Conservation (phyloP, 1,140 invertebrate species). For the Cotesia glomerata region DNA sequence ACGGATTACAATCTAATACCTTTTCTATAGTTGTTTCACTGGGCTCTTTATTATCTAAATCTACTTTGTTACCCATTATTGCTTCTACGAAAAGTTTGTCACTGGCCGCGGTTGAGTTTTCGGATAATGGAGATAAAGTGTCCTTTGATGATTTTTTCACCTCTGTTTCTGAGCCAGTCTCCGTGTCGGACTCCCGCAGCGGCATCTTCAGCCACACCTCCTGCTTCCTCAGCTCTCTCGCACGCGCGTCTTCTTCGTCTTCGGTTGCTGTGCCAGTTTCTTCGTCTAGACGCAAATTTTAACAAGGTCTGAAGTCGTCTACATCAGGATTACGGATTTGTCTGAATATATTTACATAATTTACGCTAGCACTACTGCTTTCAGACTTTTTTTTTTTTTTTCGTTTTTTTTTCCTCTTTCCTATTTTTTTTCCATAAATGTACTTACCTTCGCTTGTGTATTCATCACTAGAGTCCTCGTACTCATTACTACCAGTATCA, state of each 20-base stretch:
- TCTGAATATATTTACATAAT: slow-evolving; percentile 43
- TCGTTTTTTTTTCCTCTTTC: slow-evolving; percentile 6
- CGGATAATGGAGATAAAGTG: slow-evolving; percentile 18
- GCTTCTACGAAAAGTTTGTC: slow-evolving; percentile 22
- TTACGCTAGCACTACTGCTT: slow-evolving; percentile 27
- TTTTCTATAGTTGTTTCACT: slow-evolving; percentile 9
- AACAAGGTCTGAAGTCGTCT: slow-evolving; percentile 51
- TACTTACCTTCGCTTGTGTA: slow-evolving; percentile 70
- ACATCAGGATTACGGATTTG: slow-evolving; percentile 41
- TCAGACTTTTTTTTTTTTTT: slow-evolving; percentile 24
- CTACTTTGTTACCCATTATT: slow-evolving; percentile 24
- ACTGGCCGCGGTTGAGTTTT: slow-evolving; percentile 15
- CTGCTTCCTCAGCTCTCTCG: slow-evolving; percentile 70
- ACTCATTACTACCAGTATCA: slow-evolving; percentile 63
- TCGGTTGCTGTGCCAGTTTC: slow-evolving; percentile 77
- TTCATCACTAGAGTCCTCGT: slow-evolving; percentile 70
- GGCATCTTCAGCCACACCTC: slow-evolving; percentile 73
- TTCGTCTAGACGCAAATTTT: slow-evolving; percentile 65
- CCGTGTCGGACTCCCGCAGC: slow-evolving; percentile 67
- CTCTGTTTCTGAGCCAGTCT: slow-evolving; percentile 78
- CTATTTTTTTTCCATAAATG: slow-evolving; percentile 9
- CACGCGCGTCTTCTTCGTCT: slow-evolving; percentile 73
- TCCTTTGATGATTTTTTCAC: slow-evolving; percentile 59
- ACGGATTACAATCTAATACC: slow-evolving; percentile 1
- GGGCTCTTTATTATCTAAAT: slow-evolving; percentile 13